Percentiles rank a stretch among this genome's conserved stretches.
These are phyloP conservation scores for Choloepus hoffmanni DNA, from an alignment of 2,113 vertebrate genomes.

Conservation along the genomic window DNA sequence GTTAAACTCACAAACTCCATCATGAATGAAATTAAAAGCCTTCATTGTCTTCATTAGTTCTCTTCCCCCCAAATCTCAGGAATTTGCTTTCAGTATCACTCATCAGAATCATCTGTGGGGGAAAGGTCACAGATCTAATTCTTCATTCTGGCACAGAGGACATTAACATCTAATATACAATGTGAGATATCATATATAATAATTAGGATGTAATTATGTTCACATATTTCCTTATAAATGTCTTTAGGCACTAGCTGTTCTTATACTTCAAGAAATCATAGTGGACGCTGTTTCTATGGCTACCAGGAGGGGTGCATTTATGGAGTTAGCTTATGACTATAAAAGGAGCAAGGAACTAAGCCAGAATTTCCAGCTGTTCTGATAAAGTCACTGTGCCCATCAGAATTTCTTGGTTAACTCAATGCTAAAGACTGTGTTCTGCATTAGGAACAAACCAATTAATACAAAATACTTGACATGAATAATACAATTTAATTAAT, in stretches of 20 bases:
- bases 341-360: slow-evolving; percentile 75
- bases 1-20: slow-evolving; percentile 47
- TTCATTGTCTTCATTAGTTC: slow-evolving; percentile 71
- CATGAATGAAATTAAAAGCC: slow-evolving; percentile 73
- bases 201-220: slow-evolving; percentile 82
- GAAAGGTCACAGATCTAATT: slow-evolving; percentile 84
- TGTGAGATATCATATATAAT: slow-evolving; percentile 79
- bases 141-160: slow-evolving; percentile 77
- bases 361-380: slow-evolving; percentile 46
- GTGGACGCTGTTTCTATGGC: slow-evolving; percentile 84
- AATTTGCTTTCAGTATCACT: slow-evolving; percentile 72
- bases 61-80: slow-evolving; percentile 50
- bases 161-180: slow-evolving; percentile 81
- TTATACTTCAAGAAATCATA: slow-evolving; percentile 82
- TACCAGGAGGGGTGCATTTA: slow-evolving; percentile 77
- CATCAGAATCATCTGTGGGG: slow-evolving; percentile 78
- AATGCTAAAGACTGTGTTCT: slow-evolving; percentile 54
- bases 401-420: slow-evolving; percentile 66
- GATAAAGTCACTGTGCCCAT: slow-evolving; percentile 66
- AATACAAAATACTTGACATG: slow-evolving; percentile 74
- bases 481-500: slow-evolving; percentile 75
- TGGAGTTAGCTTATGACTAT: slow-evolving; percentile 61
- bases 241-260: slow-evolving; percentile 74
- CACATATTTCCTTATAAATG: slow-evolving; percentile 80
- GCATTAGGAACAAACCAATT: slow-evolving; percentile 70